Percentiles rank a stretch among this genome's conserved stretches.
Evolutionary conservation across 2,888 invertebrate genomes (phyloP).

Genomic region (Drosophila fulvimacula): DNA sequence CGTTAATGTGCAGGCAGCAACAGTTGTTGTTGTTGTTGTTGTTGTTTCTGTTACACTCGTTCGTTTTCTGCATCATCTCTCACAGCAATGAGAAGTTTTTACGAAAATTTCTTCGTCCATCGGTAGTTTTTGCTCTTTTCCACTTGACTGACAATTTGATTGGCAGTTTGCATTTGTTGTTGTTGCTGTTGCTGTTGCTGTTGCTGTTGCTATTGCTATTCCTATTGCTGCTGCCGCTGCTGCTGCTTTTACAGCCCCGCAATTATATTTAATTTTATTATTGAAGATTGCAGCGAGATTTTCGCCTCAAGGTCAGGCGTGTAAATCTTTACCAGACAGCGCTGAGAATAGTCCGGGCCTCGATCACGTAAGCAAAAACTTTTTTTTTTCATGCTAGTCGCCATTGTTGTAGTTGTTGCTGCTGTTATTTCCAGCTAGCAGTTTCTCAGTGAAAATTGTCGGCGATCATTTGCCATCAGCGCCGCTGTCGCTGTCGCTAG

Average conservation of each 20-base stretch:
- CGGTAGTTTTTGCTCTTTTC: constrained; percentile 75
- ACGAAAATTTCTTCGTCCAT: constrained; percentile 71
- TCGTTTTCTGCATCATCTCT: constrained; percentile 76
- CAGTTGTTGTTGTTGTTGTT: constrained; percentile 14
- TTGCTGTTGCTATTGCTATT: constrained; percentile 37
- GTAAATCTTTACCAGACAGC: constrained; percentile 76
- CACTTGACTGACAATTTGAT: constrained; percentile 78
- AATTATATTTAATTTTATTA: constrained; percentile 82
- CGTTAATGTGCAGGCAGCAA: constrained; percentile 51
- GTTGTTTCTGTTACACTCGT: constrained; percentile 41
- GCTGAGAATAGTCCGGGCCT: constrained; percentile 53
- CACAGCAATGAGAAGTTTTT: constrained; percentile 69
- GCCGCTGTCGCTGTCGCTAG: constrained; percentile 16
- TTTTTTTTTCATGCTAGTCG: constrained; percentile 49
- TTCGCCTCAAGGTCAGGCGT: constrained; percentile 77
- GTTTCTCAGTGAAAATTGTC: constrained; percentile 48
- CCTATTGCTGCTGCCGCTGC: constrained; percentile 30
- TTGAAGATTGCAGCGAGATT: constrained; percentile 81
- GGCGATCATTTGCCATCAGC: constrained; percentile 47
- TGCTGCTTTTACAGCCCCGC: constrained; percentile 68
- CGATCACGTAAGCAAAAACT: constrained; percentile 73
- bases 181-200: too few species aligned
- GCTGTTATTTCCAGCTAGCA: constrained; percentile 53
- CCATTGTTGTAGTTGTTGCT: constrained; percentile 12
- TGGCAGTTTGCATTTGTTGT: constrained; percentile 73